phyloP scores from a whole-genome alignment of 2,113 vertebrate species.

The Pipa parva region DNA sequence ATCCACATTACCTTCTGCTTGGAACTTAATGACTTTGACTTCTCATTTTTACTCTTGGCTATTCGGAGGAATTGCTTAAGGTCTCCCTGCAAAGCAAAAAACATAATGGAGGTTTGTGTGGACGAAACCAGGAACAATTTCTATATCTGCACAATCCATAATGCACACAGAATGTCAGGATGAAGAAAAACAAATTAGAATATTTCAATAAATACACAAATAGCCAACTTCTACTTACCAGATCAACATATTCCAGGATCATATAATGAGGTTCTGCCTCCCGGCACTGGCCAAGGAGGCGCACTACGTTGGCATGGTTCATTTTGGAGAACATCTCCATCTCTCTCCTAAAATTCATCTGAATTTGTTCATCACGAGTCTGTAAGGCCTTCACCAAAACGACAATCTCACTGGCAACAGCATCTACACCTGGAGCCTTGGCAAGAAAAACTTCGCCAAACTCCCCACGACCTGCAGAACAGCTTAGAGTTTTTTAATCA shows the following conservation, averaged over 20 bases:
- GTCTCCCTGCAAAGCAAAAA: slow-evolving; percentile 85
- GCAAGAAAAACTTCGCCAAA: slow-evolving; percentile 94
- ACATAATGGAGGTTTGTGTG: too few relatives aligned
- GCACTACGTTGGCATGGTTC: slow-evolving; percentile 79
- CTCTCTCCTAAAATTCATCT: slow-evolving; percentile 86
- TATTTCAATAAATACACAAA: too few relatives aligned
- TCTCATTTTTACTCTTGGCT: slow-evolving; percentile 91
- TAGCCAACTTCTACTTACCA: slow-evolving; percentile 78
- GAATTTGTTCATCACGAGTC: slow-evolving; percentile 83
- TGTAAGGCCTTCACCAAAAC: slow-evolving; percentile 91
- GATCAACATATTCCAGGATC: slow-evolving; percentile 92
- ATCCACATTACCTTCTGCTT: slow-evolving; percentile 91
- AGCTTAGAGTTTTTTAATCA: too few relatives aligned
- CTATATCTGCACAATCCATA: too few relatives aligned
- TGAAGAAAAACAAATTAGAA: too few relatives aligned
- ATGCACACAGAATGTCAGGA: too few relatives aligned
- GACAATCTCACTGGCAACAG: slow-evolving; percentile 72
- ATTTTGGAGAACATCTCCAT: slow-evolving; percentile 94
- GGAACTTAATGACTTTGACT: slow-evolving; percentile 85
- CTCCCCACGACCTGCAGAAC: slow-evolving; percentile 82
- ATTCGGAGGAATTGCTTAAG: slow-evolving; percentile 95
- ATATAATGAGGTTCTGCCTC: slow-evolving; percentile 88
- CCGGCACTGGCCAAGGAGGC: slow-evolving; percentile 82
- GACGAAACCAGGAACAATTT: too few relatives aligned
- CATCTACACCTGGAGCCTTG: slow-evolving; percentile 81